Evolutionary conservation across 2,797 vertebrate species (phyloP).

Genomic region (Micromesistius poutassou): DNA sequence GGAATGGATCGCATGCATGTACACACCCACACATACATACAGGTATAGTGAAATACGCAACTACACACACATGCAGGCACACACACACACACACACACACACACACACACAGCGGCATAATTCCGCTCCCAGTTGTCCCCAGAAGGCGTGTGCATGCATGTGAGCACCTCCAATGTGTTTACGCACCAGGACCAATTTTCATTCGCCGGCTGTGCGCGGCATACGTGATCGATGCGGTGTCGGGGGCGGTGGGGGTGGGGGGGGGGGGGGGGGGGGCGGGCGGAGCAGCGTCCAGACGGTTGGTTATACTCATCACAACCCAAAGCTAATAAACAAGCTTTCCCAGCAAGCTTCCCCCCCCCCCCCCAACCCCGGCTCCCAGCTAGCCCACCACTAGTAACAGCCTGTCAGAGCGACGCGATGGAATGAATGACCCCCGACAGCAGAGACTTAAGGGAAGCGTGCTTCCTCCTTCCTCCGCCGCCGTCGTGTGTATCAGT

Average conservation of each 20-base stretch:
- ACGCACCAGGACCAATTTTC: constrained; percentile 64
- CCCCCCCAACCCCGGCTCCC: constrained; percentile 9
- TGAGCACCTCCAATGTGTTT: constrained; percentile 49
- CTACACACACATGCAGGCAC: constrained; percentile 26
- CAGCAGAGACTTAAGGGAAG: too few relatives aligned
- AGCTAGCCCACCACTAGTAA: too few relatives aligned
- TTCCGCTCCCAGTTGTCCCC: constrained; percentile 63
- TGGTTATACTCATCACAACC: constrained; percentile 59
- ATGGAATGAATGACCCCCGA: too few relatives aligned
- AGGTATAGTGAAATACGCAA: not conserved
- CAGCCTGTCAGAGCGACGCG: too few relatives aligned
- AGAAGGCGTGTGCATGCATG: constrained; percentile 66
- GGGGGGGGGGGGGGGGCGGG: not conserved
- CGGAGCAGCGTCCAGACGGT: constrained; percentile 53
- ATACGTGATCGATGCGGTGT: constrained; percentile 57
- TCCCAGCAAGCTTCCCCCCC: constrained; percentile 43
- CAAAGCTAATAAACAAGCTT: constrained; percentile 30
- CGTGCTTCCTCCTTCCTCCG: too few relatives aligned
- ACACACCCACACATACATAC: not conserved
- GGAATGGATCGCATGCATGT: not conserved
- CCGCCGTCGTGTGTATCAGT: too few relatives aligned
- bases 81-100: constrained; percentile 44
- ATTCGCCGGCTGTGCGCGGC: constrained; percentile 59
- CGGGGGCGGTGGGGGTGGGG: too few relatives aligned
- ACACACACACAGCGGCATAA: constrained; percentile 7